A percentile compares a stretch with the other conserved stretches of the same genome.
phyloP scores from a whole-genome alignment of 2,888 invertebrate species.

The Leptinotarsa rubiginosa region DNA sequence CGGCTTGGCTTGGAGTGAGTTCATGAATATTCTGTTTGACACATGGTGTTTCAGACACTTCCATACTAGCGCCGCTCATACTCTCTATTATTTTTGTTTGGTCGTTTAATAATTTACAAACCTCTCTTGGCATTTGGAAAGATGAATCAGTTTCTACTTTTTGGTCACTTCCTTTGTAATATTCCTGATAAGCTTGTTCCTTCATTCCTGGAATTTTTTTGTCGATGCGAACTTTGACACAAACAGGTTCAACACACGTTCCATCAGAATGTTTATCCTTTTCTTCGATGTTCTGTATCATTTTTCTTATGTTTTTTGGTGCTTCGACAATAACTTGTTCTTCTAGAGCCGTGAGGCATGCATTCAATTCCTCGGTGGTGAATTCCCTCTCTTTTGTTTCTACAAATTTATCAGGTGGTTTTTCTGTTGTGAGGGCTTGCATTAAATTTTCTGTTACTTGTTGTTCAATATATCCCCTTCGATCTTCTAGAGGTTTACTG shows the following conservation, averaged over 20 bases:
- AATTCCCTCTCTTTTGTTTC: slow-evolving; percentile 44
- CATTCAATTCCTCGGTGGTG: slow-evolving; percentile 50
- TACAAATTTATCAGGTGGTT: slow-evolving; percentile 19
- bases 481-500: slow-evolving; percentile 32
- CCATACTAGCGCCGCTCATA: slow-evolving; percentile 41
- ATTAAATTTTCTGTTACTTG: slow-evolving; percentile 38
- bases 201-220: slow-evolving; percentile 48
- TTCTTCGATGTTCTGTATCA: slow-evolving; percentile 31
- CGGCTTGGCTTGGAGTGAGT: slow-evolving; percentile 8
- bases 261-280: slow-evolving; percentile 24
- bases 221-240: slow-evolving; percentile 55
- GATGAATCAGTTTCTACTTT: slow-evolving; percentile 3
- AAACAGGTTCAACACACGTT: slow-evolving; percentile 57
- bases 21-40: slow-evolving; percentile 31
- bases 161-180: slow-evolving; percentile 17
- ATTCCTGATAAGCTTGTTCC: slow-evolving; percentile 19
- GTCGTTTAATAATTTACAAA: slow-evolving; percentile 36
- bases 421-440: slow-evolving; percentile 21
- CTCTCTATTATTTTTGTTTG: slow-evolving; percentile 48
- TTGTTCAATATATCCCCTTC: slow-evolving; percentile 44
- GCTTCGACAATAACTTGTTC: slow-evolving; percentile 45
- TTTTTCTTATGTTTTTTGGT: slow-evolving; percentile 40
- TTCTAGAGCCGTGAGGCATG: slow-evolving; percentile 51
- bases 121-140: slow-evolving; percentile 24
- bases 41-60: slow-evolving; percentile 49